phyloP scores from a whole-genome alignment of 2,888 invertebrate genomes.

The Drosophila subquinaria region DNA sequence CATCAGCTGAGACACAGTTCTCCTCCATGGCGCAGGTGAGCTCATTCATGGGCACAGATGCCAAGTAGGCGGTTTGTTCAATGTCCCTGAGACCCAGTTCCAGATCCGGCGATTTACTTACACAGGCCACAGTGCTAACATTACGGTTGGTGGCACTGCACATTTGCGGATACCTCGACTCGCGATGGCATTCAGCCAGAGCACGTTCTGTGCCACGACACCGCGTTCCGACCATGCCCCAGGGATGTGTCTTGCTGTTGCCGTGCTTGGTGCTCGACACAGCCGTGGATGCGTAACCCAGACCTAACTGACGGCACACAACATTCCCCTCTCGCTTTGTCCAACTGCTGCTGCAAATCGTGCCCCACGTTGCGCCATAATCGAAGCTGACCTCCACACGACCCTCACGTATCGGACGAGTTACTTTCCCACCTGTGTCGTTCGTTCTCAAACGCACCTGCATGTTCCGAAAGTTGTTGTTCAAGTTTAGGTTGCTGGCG shows the following conservation, averaged over 20 bases:
- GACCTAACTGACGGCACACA: constrained; percentile 75
- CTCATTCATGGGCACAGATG: constrained; percentile 70
- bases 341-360: constrained; percentile 77
- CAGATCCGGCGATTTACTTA: constrained; percentile 68
- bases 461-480: constrained; percentile 69
- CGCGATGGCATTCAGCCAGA: constrained; percentile 73
- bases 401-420: constrained; percentile 60
- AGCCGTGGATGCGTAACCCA: constrained; percentile 75
- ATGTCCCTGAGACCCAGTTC: constrained; percentile 74
- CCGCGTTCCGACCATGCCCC: constrained; percentile 77
- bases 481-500: constrained; percentile 32
- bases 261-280: constrained; percentile 72
- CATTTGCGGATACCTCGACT: constrained; percentile 62
- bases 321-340: constrained; percentile 81
- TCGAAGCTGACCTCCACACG: constrained; percentile 82
- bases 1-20: constrained; percentile 77
- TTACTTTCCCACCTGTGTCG: not conserved
- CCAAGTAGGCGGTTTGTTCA: constrained; percentile 63
- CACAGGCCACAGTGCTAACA: constrained; percentile 77
- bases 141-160: constrained; percentile 69
- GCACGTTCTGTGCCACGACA: constrained; percentile 76
- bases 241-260: constrained; percentile 56
- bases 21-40: constrained; percentile 83
- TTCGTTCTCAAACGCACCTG: constrained; percentile 67
- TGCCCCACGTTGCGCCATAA: constrained; percentile 76